Conservation (phyloP, 1,140 invertebrate genomes). For the Pollicipes pollicipes region DNA sequence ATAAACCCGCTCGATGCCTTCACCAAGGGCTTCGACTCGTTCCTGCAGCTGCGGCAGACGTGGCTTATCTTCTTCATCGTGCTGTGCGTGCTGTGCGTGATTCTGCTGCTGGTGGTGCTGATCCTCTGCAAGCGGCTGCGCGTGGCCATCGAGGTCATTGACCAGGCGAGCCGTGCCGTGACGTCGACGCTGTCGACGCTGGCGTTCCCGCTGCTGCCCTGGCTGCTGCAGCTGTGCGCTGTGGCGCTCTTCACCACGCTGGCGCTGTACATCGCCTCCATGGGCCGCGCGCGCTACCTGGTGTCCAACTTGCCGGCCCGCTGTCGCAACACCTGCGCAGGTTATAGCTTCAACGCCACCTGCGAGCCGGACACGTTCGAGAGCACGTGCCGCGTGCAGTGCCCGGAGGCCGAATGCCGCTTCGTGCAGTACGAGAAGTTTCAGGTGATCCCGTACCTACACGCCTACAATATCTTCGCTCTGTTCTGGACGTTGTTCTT, state of each 20-base stretch:
- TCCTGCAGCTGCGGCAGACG: conserved; percentile 37
- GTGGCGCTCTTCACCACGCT: conserved; percentile 52
- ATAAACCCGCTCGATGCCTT: conserved; percentile 19
- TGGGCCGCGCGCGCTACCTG: conserved; percentile 40
- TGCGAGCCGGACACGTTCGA: not conserved
- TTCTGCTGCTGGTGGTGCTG: conserved; percentile 57
- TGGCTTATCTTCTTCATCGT: conserved; percentile 57
- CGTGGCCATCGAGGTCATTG: conserved; percentile 75
- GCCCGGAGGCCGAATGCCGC: conserved; percentile 2
- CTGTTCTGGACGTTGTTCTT: conserved; percentile 84
- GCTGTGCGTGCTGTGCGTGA: conserved; percentile 38
- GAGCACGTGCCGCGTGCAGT: not conserved
- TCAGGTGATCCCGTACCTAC: conserved; percentile 21
- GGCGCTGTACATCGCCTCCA: conserved; percentile 46
- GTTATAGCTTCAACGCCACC: not conserved
- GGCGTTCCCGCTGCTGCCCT: conserved; percentile 79
- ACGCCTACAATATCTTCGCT: conserved; percentile 63
- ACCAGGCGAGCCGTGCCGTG: conserved; percentile 70
- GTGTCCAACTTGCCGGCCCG: conserved; percentile 21
- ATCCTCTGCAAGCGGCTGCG: conserved; percentile 65
- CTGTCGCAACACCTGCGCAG: not conserved
- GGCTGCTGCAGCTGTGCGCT: conserved; percentile 54
- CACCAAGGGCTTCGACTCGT: conserved; percentile 30
- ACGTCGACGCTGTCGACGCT: conserved; percentile 62
- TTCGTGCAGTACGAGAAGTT: conserved; percentile 1